Percentiles rank a stretch among this genome's conserved stretches.
phyloP scores from a whole-genome alignment of 2,797 vertebrate genomes.

The Sebastolobus altivelis region DNA sequence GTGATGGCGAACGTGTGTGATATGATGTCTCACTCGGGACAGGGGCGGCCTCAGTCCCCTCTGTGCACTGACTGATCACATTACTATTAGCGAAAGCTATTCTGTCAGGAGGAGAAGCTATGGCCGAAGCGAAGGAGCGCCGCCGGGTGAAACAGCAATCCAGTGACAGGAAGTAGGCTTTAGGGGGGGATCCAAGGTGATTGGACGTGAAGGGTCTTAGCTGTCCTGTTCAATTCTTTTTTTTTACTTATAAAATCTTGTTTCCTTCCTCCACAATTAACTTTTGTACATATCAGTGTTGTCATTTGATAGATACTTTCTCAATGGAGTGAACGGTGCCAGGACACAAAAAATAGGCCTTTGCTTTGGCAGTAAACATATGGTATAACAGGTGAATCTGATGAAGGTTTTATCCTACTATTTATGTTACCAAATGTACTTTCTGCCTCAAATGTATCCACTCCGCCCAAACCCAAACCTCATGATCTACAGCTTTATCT shows the following conservation, averaged over 20 bases:
- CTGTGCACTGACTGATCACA: constrained; percentile 79
- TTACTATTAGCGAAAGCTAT: constrained; percentile 76
- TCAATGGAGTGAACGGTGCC: background rate
- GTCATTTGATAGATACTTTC: constrained; percentile 9
- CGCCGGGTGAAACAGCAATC: constrained; percentile 58
- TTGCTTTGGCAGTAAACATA: background rate
- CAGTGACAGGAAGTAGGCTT: constrained; percentile 60
- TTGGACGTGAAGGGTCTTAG: constrained; percentile 62
- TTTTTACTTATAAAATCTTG: constrained; percentile 40
- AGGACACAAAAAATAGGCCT: background rate
- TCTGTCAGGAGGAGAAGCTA: constrained; percentile 76
- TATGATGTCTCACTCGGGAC: constrained; percentile 73
- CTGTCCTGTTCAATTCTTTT: constrained; percentile 38
- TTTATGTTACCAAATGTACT: background rate
- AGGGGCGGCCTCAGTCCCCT: constrained; percentile 65
- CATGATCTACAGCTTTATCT: constrained; percentile 13
- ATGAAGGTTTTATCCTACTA: constrained; percentile 5
- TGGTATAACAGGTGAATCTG: constrained; percentile 2
- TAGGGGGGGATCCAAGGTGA: constrained; percentile 62
- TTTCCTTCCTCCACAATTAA: constrained; percentile 27
- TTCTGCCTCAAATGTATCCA: background rate
- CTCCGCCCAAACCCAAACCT: background rate
- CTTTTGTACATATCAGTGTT: background rate
- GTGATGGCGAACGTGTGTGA: constrained; percentile 67
- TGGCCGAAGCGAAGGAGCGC: constrained; percentile 47